A percentile compares a stretch with the other conserved stretches of the same genome.
These are phyloP conservation scores for Myopa testacea DNA, from an alignment of 2,888 invertebrate genomes.

Conservation along the genomic window DNA sequence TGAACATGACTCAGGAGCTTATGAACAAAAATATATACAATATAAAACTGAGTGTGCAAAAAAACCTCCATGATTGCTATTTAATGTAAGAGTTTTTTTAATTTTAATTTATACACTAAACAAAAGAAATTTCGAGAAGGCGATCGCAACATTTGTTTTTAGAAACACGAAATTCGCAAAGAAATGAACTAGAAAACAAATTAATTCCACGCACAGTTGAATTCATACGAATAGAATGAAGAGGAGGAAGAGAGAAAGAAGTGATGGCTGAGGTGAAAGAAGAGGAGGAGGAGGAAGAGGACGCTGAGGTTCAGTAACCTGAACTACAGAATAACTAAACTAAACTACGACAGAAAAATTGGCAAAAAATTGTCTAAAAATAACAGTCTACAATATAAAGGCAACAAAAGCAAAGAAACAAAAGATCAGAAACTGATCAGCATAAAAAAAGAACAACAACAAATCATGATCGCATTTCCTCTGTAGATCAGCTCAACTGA, in stretches of 20 bases:
- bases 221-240: not conserved
- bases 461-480: not conserved
- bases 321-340: too few relatives aligned
- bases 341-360: too few relatives aligned
- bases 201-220: conserved; percentile 34
- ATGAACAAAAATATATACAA: not conserved
- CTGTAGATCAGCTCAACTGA: not conserved
- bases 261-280: too few relatives aligned
- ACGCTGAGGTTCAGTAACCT: too few relatives aligned
- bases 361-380: too few relatives aligned
- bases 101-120: too few relatives aligned
- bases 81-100: not conserved
- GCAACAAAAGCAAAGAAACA: too few relatives aligned
- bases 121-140: not conserved
- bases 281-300: too few relatives aligned
- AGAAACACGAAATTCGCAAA: not conserved
- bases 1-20: not conserved
- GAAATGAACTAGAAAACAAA: not conserved
- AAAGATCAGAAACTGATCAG: too few relatives aligned
- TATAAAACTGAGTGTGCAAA: not conserved
- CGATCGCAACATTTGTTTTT: not conserved
- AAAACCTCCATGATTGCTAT: not conserved
- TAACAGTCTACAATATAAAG: too few relatives aligned
- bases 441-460: too few relatives aligned
- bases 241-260: too few relatives aligned